phyloP scores from a whole-genome alignment of 2,797 vertebrate species.

The Hydrocynus forskahlii region DNA sequence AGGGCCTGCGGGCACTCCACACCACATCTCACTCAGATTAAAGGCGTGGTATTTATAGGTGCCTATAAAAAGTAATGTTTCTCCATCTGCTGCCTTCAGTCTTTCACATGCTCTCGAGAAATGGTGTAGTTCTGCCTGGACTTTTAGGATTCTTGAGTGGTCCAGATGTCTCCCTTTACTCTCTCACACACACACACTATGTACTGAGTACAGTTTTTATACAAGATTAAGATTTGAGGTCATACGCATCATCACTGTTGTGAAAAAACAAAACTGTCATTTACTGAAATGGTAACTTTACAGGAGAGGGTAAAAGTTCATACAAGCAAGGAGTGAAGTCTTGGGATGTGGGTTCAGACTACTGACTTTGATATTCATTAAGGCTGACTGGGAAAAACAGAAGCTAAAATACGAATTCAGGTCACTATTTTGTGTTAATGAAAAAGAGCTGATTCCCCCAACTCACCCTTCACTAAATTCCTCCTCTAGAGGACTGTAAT shows the following conservation, averaged over 20 bases:
- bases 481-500: not conserved
- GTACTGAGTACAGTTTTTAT: not conserved
- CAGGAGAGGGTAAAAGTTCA: not conserved
- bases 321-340: too few species aligned
- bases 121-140: constrained; percentile 25
- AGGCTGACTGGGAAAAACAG: not conserved
- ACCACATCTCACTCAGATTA: constrained; percentile 36
- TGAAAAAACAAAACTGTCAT: not conserved
- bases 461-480: not conserved
- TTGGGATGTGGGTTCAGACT: too few species aligned
- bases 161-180: not conserved
- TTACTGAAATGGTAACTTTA: not conserved
- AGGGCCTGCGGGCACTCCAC: constrained; percentile 7
- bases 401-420: not conserved
- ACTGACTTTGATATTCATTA: not conserved
- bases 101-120: constrained; percentile 30
- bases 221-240: not conserved
- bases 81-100: constrained; percentile 19
- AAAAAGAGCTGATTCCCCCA: not conserved
- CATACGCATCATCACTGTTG: too few species aligned
- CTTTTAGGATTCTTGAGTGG: not conserved
- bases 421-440: not conserved
- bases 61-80: constrained; percentile 53
- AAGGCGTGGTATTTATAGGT: constrained; percentile 54
- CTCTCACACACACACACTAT: not conserved